phyloP scores from a whole-genome alignment of 1,140 invertebrate genomes.

The Trichonephila inaurata region DNA sequence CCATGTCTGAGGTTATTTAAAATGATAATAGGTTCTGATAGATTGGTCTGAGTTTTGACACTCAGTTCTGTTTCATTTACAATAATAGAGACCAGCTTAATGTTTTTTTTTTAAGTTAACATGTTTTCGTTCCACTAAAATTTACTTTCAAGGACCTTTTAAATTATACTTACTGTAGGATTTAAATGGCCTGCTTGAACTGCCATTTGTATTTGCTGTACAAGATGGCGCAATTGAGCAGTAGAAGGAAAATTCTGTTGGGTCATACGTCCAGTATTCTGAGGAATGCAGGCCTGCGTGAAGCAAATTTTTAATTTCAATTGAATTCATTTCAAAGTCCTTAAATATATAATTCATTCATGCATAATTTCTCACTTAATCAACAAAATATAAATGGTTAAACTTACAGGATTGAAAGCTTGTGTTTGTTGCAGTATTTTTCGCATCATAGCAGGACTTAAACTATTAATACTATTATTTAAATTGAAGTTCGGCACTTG shows the following conservation, averaged over 20 bases:
- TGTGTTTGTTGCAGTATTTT: conserved; percentile 85
- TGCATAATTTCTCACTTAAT: background rate
- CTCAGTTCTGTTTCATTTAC: no score
- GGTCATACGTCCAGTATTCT: conserved; percentile 72
- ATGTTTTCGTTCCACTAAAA: no score
- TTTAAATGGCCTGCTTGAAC: conserved; percentile 94
- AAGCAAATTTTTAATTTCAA: background rate
- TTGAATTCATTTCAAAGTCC: background rate
- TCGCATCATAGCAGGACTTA: conserved; percentile 86
- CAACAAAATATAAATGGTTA: conserved; percentile 52
- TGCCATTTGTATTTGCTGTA: conserved; percentile 96
- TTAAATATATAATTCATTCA: background rate
- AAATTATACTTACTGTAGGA: conserved; percentile 83
- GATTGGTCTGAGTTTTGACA: no score
- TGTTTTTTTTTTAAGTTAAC: no score
- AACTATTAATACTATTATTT: conserved; percentile 81
- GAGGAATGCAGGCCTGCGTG: conserved; percentile 61
- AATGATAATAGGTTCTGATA: no score
- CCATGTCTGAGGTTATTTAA: no score
- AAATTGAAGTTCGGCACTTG: conserved; percentile 78
- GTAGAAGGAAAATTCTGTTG: conserved; percentile 81
- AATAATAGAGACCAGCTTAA: no score
- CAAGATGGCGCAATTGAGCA: conserved; percentile 92
- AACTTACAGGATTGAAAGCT: conserved; percentile 74
- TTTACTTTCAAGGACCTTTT: background rate